phyloP scores from a whole-genome alignment of 1,140 invertebrate species.

The Phymastichus coffea region DNA sequence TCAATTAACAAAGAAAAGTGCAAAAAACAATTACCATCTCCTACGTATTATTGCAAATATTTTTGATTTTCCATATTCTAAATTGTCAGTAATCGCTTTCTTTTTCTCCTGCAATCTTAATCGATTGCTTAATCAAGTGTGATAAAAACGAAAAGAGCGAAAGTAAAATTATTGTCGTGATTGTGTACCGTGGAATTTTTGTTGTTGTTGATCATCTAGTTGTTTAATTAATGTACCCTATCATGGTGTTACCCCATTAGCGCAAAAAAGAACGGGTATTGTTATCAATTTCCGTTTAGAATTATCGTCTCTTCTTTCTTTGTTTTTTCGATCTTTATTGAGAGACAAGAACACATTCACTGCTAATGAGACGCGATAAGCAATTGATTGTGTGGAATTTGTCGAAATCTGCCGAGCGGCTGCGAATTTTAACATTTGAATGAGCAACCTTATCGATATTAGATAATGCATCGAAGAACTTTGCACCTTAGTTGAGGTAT shows the following conservation, averaged over 20 bases:
- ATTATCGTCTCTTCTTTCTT: not conserved
- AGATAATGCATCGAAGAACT: slow-evolving; percentile 18
- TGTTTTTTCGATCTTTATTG: not conserved
- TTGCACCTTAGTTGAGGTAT: slow-evolving; percentile 5
- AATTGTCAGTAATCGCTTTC: not conserved
- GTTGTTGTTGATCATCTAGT: slow-evolving; percentile 7
- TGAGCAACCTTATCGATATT: slow-evolving; percentile 1
- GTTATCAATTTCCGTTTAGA: slow-evolving; percentile 13
- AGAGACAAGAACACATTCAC: not conserved
- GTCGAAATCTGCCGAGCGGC: not conserved
- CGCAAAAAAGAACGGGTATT: too few species aligned
- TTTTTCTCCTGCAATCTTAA: not conserved
- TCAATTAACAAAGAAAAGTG: too few species aligned
- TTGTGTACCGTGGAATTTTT: slow-evolving; percentile 9
- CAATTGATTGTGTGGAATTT: too few species aligned
- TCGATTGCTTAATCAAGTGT: not conserved
- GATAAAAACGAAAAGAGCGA: not conserved
- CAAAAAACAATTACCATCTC: too few species aligned
- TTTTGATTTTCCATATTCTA: not conserved
- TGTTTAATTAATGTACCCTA: not conserved
- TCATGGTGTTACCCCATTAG: too few species aligned
- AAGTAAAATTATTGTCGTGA: not conserved
- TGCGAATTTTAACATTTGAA: too few species aligned
- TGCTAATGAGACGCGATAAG: too few species aligned
- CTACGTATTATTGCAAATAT: not conserved